phyloP scores from a whole-genome alignment of 2,888 invertebrate genomes.

The Cheilosia scutellata region DNA sequence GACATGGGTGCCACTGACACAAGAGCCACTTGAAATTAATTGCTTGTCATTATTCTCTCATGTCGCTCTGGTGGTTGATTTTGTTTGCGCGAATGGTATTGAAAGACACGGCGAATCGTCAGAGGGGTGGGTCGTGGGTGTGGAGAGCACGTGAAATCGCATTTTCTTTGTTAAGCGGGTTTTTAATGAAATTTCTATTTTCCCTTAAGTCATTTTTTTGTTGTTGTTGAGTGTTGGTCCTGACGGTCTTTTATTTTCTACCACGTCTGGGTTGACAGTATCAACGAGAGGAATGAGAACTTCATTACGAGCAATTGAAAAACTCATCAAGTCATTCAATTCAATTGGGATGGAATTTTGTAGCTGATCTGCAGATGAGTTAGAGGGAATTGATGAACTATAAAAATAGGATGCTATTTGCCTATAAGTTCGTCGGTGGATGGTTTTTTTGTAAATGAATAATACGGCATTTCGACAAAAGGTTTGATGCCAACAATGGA shows the following conservation, averaged over 20 bases:
- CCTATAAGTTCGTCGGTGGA: background rate
- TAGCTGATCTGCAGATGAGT: background rate
- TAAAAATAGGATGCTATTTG: background rate
- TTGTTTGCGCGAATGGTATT: constrained; percentile 28
- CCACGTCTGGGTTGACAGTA: constrained; percentile 45
- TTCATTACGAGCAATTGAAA: constrained; percentile 50
- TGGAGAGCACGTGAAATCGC: constrained; percentile 47
- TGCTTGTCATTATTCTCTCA: constrained; percentile 77
- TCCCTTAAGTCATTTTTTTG: constrained; percentile 5
- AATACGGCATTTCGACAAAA: too few species aligned
- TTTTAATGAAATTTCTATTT: constrained; percentile 69
- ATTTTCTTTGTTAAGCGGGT: constrained; percentile 56
- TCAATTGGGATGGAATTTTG: constrained; percentile 32
- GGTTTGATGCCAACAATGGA: too few species aligned
- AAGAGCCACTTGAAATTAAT: constrained; percentile 78
- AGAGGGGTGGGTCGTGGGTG: constrained; percentile 11
- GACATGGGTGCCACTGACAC: constrained; percentile 77
- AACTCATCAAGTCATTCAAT: constrained; percentile 61
- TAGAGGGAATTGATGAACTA: background rate
- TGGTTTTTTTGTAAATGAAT: too few species aligned
- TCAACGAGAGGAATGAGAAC: constrained; percentile 32
- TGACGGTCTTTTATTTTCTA: constrained; percentile 30
- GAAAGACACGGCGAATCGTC: constrained; percentile 21
- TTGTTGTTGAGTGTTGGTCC: background rate
- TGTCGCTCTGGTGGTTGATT: constrained; percentile 60